Percentiles rank a stretch among this genome's conserved stretches.
phyloP scores from a whole-genome alignment of 2,113 vertebrate species.

The Varanus komodoensis region DNA sequence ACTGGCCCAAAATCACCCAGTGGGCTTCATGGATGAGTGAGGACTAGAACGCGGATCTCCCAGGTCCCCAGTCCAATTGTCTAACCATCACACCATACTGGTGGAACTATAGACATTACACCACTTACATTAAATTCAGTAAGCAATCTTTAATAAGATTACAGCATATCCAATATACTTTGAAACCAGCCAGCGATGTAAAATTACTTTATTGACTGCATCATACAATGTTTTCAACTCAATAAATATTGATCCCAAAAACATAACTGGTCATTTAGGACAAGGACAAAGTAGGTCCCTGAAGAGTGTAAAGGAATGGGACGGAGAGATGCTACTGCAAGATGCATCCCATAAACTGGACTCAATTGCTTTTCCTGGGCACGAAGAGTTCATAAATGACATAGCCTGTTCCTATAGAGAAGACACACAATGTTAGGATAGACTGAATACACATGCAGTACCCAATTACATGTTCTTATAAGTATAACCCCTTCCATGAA shows the following conservation, averaged over 20 bases:
- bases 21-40: no score
- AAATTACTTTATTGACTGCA: conserved; percentile 86
- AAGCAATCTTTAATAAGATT: background rate
- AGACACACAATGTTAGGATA: conserved; percentile 39
- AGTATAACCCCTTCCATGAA: background rate
- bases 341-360: conserved; percentile 42
- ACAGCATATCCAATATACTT: background rate
- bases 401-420: conserved; percentile 81
- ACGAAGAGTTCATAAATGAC: conserved; percentile 80
- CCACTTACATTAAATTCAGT: background rate
- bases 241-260: conserved; percentile 86
- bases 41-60: no score
- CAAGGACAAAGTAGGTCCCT: conserved; percentile 68
- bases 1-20: no score
- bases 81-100: background rate
- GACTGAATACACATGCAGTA: background rate
- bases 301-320: conserved; percentile 58
- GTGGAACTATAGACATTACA: background rate
- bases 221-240: conserved; percentile 73
- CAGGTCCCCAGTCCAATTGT: no score
- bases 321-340: conserved; percentile 47
- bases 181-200: conserved; percentile 61
- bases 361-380: conserved; percentile 85
- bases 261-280: conserved; percentile 69
- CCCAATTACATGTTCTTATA: background rate